Base-by-base conservation (phyloP, 2,113 vertebrate species). In the Sinocyclocheilus anshuiensis region DNA sequence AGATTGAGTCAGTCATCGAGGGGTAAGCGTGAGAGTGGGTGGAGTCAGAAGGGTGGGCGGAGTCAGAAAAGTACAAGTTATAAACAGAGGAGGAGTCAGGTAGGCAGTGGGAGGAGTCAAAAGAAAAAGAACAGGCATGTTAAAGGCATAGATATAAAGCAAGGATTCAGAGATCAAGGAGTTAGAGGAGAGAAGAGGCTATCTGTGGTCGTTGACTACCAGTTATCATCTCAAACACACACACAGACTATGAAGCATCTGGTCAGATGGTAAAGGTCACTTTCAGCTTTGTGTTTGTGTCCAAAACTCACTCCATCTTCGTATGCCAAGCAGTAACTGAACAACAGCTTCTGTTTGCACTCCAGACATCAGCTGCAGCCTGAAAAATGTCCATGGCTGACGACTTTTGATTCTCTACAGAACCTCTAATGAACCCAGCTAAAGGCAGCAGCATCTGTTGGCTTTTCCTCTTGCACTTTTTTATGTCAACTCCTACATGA, bases 401-500 rank as follows among this genome's bases (percentile, higher is more conserved):
- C 53, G 20, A 42, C 39, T 83, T 55, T 16, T 72, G 26, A 83
- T 74, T 83, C 29, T 39, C 50, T 53, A 36, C 8, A 57, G 81
- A 74, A 29, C 81, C 4, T 24, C 50, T 83, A 83, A 83, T 83
- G 81, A 83, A 42, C 81, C 50, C 33, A 33, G 81, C 67, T 11
- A 39, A 59, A 74, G 81, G 45, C 45, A 57, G 48, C 45, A 55
- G 50, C 50, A 39, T 84, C 82, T 75, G 67, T 74, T 74, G 69
- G 42, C 48, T 74, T 39, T 59, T 74, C 67, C 65, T 57, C 50
- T 36, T 10, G 12, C 29, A 84, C 50, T 74, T 26, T 75, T 53
- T 24, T 57, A 39, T 83, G 81, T 83, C 69, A 74, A 50, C 33
- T n/a, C 69, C 22, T 39, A 57, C 53, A 42, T 20, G 33, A 84